These are phyloP conservation scores for Ibidorhyncha struthersii DNA, from an alignment of 2,113 vertebrate genomes.

Conservation along the genomic window DNA sequence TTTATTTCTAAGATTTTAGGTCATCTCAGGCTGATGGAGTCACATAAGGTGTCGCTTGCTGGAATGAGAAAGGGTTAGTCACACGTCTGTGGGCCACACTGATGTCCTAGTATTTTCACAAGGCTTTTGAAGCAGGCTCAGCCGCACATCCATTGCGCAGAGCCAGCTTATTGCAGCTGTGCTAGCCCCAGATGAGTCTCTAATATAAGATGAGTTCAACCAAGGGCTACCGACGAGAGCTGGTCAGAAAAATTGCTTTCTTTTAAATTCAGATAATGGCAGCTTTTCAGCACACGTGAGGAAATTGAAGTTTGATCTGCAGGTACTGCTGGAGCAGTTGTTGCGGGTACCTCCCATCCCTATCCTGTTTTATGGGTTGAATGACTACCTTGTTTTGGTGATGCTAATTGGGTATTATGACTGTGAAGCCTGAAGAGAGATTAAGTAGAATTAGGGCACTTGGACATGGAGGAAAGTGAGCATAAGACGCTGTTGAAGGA, in stretches of 20 bases:
- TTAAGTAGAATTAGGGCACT: slow-evolving; percentile 32
- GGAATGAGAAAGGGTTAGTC: not conserved
- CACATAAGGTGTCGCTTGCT: not conserved
- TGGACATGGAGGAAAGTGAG: slow-evolving; percentile 16
- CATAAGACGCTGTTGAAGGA: slow-evolving; percentile 14
- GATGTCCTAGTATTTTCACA: not conserved
- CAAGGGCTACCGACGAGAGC: not conserved
- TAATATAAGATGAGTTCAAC: not conserved
- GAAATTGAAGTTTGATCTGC: not conserved
- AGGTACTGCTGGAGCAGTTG: not conserved
- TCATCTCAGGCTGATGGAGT: not conserved
- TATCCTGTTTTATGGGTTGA: slow-evolving; percentile 16
- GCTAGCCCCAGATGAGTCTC: not conserved
- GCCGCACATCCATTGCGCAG: not conserved
- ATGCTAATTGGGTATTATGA: not conserved
- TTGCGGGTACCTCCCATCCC: not conserved
- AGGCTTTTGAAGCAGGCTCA: not conserved
- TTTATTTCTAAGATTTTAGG: not conserved
- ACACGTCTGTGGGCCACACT: not conserved
- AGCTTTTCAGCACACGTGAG: not conserved
- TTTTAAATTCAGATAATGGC: not conserved
- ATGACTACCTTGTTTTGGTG: slow-evolving; percentile 46
- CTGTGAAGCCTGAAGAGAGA: slow-evolving; percentile 27
- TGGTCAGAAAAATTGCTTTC: not conserved
- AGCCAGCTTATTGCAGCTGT: not conserved